These are phyloP conservation scores for Eurois occulta DNA, from an alignment of 2,888 invertebrate genomes.

Conservation along the genomic window DNA sequence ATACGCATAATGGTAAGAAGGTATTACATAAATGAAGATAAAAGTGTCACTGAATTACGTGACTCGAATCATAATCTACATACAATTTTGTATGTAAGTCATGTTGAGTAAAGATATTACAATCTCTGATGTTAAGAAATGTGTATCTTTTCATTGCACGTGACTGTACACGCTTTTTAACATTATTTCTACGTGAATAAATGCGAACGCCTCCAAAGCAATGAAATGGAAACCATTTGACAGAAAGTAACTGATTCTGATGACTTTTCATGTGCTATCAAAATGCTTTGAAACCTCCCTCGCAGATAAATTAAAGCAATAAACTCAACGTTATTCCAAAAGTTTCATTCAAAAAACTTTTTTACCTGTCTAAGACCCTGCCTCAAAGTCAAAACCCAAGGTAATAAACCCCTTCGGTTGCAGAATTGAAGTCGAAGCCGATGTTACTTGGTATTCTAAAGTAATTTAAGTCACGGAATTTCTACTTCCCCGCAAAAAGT, in stretches of 20 bases:
- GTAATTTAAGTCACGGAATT: conserved; percentile 29
- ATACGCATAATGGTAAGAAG: background rate
- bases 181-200: conserved; percentile 24
- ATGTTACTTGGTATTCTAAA: conserved; percentile 25
- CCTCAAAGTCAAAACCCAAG: background rate
- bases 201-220: background rate
- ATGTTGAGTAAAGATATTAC: background rate
- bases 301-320: background rate
- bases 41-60: conserved; percentile 11
- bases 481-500: conserved; percentile 10
- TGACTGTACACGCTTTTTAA: conserved; percentile 3
- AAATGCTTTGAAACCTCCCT: background rate
- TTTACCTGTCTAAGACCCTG: background rate
- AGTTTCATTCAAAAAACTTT: background rate
- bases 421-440: background rate
- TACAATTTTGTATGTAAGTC: background rate
- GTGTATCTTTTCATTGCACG: background rate
- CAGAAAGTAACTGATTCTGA: background rate
- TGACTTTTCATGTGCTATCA: background rate
- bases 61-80: background rate
- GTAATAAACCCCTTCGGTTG: background rate
- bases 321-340: conserved; percentile 18
- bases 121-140: background rate
- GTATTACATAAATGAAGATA: conserved; percentile 9
- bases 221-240: conserved; percentile 18